Conservation (phyloP, 2,888 invertebrate species). For the Parascotia fuliginaria region DNA sequence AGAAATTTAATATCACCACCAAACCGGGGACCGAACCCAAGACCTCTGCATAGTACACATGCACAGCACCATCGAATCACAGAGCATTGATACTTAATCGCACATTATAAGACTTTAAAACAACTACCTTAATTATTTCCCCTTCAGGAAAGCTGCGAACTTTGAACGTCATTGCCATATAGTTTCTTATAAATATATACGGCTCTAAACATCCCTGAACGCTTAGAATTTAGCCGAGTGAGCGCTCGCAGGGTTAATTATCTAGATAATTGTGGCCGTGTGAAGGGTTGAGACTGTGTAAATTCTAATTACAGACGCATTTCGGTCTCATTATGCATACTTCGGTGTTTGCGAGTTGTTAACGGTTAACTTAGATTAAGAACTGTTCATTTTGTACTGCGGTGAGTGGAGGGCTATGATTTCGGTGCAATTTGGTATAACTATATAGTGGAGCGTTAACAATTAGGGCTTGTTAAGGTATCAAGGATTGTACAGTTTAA, state of each 20-base stretch:
- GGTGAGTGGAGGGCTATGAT: not conserved
- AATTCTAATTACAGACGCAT: conserved; percentile 37
- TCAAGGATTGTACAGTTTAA: no score
- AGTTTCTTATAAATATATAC: conserved; percentile 31
- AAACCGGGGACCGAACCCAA: no score
- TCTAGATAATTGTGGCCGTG: conserved; percentile 46
- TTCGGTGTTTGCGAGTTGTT: conserved; percentile 18
- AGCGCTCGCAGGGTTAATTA: conserved; percentile 45
- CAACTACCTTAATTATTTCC: conserved; percentile 24
- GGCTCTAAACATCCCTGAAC: conserved; percentile 23
- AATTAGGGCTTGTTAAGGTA: no score
- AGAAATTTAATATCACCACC: no score
- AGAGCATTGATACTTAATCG: conserved; percentile 14
- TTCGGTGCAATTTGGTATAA: not conserved
- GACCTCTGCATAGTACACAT: no score
- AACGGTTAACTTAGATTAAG: conserved; percentile 24
- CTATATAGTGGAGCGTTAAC: no score
- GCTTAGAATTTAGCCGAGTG: conserved; percentile 22
- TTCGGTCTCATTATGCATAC: conserved; percentile 26
- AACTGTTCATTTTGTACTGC: conserved; percentile 2
- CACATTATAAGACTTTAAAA: conserved; percentile 23
- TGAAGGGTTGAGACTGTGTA: conserved; percentile 37
- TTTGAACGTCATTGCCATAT: conserved; percentile 27
- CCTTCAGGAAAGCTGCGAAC: conserved; percentile 10
- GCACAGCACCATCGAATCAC: conserved; percentile 4